Evolutionary conservation across 2,113 vertebrate species (phyloP).

Genomic region (Neofelis nebulosa): DNA sequence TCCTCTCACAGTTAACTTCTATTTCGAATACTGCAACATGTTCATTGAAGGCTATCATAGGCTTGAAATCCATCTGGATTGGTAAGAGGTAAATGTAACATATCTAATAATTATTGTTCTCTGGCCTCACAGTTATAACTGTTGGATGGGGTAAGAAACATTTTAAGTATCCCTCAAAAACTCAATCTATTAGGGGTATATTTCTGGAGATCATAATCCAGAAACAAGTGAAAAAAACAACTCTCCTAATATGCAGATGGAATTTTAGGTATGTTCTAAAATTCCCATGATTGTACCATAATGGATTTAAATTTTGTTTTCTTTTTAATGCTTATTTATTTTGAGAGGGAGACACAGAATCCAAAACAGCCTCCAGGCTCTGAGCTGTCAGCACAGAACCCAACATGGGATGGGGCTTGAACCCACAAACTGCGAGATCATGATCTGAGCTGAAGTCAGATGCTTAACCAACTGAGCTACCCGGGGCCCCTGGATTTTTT

Average conservation of each 20-base stretch:
- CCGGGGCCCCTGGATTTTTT: too few species aligned
- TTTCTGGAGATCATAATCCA: constrained; percentile 34
- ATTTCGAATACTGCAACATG: not conserved
- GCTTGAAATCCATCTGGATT: constrained; percentile 15
- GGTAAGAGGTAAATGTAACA: not conserved
- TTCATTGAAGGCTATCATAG: not conserved
- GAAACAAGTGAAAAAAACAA: not conserved
- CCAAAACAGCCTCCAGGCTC: too few species aligned
- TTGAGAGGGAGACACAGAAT: too few species aligned
- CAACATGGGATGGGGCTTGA: too few species aligned
- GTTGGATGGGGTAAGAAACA: not conserved
- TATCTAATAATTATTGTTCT: not conserved
- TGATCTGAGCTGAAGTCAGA: too few species aligned
- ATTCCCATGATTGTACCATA: not conserved
- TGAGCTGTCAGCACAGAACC: too few species aligned
- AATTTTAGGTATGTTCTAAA: constrained; percentile 22
- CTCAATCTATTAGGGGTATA: not conserved
- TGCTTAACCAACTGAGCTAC: too few species aligned
- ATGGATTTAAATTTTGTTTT: not conserved
- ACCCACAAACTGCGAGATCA: too few species aligned
- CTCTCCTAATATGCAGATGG: not conserved
- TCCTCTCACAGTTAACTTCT: not conserved
- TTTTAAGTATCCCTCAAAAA: not conserved
- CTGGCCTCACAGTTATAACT: not conserved
- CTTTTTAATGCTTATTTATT: too few species aligned